These are phyloP conservation scores for Protophormia terraenovae DNA, from an alignment of 2,888 invertebrate genomes.

Conservation along the genomic window DNA sequence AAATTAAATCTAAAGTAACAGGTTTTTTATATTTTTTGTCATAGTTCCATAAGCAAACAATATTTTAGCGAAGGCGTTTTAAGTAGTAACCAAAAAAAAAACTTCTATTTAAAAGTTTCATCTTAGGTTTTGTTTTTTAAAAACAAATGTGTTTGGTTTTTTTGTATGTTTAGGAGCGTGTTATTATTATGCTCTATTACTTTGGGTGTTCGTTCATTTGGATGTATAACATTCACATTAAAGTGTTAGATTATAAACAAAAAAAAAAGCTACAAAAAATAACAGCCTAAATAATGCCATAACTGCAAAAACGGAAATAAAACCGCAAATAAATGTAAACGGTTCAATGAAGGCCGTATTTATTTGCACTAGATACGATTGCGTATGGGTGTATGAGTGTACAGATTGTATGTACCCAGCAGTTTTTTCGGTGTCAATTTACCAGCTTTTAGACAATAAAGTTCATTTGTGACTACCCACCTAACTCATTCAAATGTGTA, in stretches of 20 bases:
- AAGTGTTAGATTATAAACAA: conserved; percentile 15
- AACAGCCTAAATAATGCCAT: conserved; percentile 36
- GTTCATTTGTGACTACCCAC: too few species aligned
- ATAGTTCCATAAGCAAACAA: not conserved
- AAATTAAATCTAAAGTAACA: conserved; percentile 32
- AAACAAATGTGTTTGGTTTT: not conserved
- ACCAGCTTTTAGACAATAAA: too few species aligned
- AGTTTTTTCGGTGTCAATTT: too few species aligned
- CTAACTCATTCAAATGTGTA: too few species aligned
- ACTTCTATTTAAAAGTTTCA: conserved; percentile 10
- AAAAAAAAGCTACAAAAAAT: not conserved
- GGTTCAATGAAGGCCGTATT: conserved; percentile 53
- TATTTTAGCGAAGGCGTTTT: conserved; percentile 31
- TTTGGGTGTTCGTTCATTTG: not conserved
- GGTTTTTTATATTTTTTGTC: too few species aligned
- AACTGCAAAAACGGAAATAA: conserved; percentile 57
- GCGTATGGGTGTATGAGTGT: not conserved
- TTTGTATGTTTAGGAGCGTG: too few species aligned
- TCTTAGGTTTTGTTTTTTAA: not conserved
- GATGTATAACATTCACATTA: too few species aligned
- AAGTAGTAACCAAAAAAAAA: not conserved
- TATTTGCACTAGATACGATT: conserved; percentile 49
- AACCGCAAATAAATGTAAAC: conserved; percentile 44
- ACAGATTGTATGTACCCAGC: too few species aligned
- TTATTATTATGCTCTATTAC: not conserved